Base-by-base conservation (phyloP, 2,113 vertebrate species). In the Platysteira castanea region DNA sequence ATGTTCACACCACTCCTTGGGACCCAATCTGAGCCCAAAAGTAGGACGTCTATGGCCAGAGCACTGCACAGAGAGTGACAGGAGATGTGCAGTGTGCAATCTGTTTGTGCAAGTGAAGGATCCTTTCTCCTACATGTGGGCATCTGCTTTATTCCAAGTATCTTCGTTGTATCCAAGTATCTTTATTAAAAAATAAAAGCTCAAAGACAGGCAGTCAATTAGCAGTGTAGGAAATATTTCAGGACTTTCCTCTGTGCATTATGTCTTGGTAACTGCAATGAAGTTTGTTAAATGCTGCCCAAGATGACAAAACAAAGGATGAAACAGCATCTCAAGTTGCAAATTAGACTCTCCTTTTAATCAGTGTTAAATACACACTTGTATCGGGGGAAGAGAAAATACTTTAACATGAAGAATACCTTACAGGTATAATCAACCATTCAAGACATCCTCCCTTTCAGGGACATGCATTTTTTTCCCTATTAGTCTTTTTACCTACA, bases 371-470 rank as follows among this genome's bases (percentile, higher is more conserved):
- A 65, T 57, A 88, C 6, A 86, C 42, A 74, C 7, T 42, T 85
- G 11, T 69, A 69, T 70, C 30, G 59, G 80, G 41, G 57, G 42
- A 87, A 87, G 18, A 92, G 41, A 85, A 93, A 84, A 60, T 79
- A 89, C 23, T 79, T 85, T 77, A 94, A 93, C 44, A 50, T 78
- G 30, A 75, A 80, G 56, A 93, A 82, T 35, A 97, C 71, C n/a
- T 92, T 73, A 64, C 21, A 77, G 57, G 50, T 54, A 69, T n/a
- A 65, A 81, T 69, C 44, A 86, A 49, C 41, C 56, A 33, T 28
- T 90, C 37, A 61, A 70, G 54, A 83, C 46, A 90, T 67, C n/a
- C 7, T 84, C 46, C 39, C 15, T 84, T 90, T 73, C n/a, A 87
- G 33, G 4, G 24, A 74, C 61, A 53, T 26, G 70, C 52, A 12